These are phyloP conservation scores for Phaethornis superciliosus DNA, from an alignment of 2,113 vertebrate genomes.

Conservation along the genomic window DNA sequence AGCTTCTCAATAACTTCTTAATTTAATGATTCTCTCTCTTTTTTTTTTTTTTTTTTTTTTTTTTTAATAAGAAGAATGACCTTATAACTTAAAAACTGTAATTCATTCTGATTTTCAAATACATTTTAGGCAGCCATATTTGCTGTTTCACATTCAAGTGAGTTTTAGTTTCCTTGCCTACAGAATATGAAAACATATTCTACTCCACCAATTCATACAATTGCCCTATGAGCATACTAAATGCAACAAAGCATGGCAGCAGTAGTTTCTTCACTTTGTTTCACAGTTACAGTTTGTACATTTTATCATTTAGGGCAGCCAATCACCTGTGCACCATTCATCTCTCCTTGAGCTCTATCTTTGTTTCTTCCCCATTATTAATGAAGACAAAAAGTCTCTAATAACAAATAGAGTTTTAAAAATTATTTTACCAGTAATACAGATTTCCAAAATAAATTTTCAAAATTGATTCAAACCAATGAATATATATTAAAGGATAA, in stretches of 20 bases:
- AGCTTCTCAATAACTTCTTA: background rate
- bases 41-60: rapidly evolving
- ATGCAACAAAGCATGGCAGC: background rate
- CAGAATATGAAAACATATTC: background rate
- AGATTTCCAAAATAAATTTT: background rate
- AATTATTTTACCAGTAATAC: background rate
- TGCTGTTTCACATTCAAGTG: background rate
- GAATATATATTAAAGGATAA: background rate
- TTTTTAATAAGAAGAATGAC: background rate
- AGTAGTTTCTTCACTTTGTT: background rate
- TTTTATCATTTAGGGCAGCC: background rate
- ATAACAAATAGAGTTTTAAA: background rate
- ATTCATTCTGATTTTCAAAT: background rate
- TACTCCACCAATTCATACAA: background rate
- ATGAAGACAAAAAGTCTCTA: background rate
- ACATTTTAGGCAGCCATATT: background rate
- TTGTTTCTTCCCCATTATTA: background rate
- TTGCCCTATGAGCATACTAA: background rate
- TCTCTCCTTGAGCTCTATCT: background rate
- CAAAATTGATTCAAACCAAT: background rate
- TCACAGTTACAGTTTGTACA: background rate
- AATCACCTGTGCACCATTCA: background rate
- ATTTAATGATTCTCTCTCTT: background rate
- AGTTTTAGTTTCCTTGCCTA: background rate
- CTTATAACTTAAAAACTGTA: background rate